phyloP scores from a whole-genome alignment of 2,797 vertebrate species.

The Naso thynnoides region DNA sequence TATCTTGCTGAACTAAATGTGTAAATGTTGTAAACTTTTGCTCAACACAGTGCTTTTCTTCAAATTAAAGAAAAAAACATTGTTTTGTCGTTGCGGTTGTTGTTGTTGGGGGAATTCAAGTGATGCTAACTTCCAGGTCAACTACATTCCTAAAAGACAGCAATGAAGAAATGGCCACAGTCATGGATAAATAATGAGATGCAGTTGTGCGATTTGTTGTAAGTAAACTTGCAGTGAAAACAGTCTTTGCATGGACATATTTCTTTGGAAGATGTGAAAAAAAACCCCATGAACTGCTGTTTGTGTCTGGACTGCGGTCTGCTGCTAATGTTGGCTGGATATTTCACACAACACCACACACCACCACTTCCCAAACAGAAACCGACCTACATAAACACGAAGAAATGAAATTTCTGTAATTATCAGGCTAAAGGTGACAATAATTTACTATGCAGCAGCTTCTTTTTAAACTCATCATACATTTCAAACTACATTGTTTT shows the following conservation, averaged over 20 bases:
- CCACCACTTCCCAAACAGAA: background rate
- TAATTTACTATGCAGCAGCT: background rate
- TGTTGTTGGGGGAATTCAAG: no score
- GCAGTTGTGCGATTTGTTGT: background rate
- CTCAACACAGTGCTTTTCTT: no score
- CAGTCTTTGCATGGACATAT: background rate
- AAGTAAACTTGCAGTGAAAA: background rate
- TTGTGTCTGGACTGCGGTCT: background rate
- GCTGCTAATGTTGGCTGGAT: background rate
- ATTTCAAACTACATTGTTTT: slow-evolving; percentile 2
- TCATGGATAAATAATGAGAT: background rate
- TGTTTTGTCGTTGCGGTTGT: no score
- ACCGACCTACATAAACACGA: background rate
- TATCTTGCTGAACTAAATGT: no score
- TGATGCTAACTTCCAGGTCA: no score
- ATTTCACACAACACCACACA: background rate
- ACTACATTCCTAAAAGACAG: background rate
- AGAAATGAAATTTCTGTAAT: background rate
- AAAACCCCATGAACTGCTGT: background rate
- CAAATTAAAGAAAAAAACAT: no score
- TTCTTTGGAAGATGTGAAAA: background rate
- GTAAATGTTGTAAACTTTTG: no score
- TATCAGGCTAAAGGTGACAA: background rate
- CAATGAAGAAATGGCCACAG: background rate
- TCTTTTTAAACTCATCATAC: background rate